Conservation (phyloP, 2,888 invertebrate genomes). For the Orthosia incerta region DNA sequence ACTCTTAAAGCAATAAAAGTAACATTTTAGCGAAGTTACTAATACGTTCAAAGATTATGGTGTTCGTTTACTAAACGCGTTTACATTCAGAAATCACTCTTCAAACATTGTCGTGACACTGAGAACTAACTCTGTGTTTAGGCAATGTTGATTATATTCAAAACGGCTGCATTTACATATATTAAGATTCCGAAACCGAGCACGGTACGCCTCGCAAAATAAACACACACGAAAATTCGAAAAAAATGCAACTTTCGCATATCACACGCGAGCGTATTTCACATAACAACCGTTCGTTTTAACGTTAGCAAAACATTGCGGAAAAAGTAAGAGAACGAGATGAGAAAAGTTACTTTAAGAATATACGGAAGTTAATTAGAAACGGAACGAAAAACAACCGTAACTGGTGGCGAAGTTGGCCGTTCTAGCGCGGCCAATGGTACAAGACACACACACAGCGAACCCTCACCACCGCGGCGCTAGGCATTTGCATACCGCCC, state of each 20-base stretch:
- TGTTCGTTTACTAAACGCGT: slow-evolving; percentile 77
- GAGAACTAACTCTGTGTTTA: slow-evolving; percentile 76
- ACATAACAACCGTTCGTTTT: slow-evolving; percentile 82
- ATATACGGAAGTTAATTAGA: slow-evolving; percentile 91
- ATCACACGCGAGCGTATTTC: slow-evolving; percentile 86
- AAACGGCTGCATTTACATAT: slow-evolving; percentile 80
- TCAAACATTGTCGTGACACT: slow-evolving; percentile 84
- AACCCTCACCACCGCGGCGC: slow-evolving; percentile 84
- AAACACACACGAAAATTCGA: slow-evolving; percentile 81
- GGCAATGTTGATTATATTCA: slow-evolving; percentile 75
- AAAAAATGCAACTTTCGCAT: slow-evolving; percentile 81
- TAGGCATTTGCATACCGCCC: slow-evolving; percentile 91
- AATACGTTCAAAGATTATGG: slow-evolving; percentile 79
- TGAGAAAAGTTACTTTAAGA: slow-evolving; percentile 91
- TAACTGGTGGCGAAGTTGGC: slow-evolving; percentile 91
- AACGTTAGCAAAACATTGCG: slow-evolving; percentile 77
- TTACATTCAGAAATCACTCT: slow-evolving; percentile 82
- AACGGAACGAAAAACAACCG: slow-evolving; percentile 91
- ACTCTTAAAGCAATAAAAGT: slow-evolving; percentile 88
- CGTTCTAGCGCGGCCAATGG: slow-evolving; percentile 91
- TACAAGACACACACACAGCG: slow-evolving; percentile 88
- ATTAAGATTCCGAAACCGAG: slow-evolving; percentile 75
- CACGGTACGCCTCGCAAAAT: slow-evolving; percentile 78
- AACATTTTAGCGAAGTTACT: slow-evolving; percentile 87
- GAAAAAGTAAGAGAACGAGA: slow-evolving; percentile 85